phyloP scores from a whole-genome alignment of 35 echinoderm and acorn worm species.

The Ophiothrix spiculata region DNA sequence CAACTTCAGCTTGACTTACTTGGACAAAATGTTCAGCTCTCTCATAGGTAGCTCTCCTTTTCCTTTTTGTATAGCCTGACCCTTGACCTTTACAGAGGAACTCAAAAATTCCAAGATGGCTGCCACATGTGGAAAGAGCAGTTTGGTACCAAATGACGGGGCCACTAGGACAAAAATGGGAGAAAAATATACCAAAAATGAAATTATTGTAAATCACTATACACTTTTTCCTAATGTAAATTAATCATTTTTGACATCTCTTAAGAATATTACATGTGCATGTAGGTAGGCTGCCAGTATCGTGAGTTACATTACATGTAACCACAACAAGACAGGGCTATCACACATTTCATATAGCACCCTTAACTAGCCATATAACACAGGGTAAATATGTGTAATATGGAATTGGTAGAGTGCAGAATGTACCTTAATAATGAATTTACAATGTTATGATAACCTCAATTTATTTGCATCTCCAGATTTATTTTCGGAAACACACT shows the following conservation, averaged over 20 bases:
- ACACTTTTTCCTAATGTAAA: too few species aligned
- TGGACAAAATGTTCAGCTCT: conserved; percentile 83
- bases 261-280: too few species aligned
- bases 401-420: conserved; percentile 13
- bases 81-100: conserved; percentile 36
- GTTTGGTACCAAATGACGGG: conserved; percentile 40
- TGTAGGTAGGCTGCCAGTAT: neutral
- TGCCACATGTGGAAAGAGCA: conserved; percentile 68
- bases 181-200: too few species aligned
- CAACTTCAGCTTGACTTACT: conserved; percentile 53
- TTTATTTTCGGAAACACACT: too few species aligned
- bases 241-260: too few species aligned
- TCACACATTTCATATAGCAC: neutral
- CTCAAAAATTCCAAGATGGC: conserved; percentile 60
- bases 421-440: too few species aligned
- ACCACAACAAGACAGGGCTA: neutral
- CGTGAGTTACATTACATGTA: neutral
- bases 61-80: neutral
- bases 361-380: neutral
- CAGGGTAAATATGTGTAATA: neutral
- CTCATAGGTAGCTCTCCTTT: conserved; percentile 63
- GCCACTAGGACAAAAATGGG: conserved; percentile 13
- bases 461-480: too few species aligned
- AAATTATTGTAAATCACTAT: too few species aligned
- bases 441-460: too few species aligned